A percentile compares a stretch with the other conserved stretches of the same genome.
Evolutionary conservation across 2,797 vertebrate genomes (phyloP).

Genomic region (Smutsia gigantea): DNA sequence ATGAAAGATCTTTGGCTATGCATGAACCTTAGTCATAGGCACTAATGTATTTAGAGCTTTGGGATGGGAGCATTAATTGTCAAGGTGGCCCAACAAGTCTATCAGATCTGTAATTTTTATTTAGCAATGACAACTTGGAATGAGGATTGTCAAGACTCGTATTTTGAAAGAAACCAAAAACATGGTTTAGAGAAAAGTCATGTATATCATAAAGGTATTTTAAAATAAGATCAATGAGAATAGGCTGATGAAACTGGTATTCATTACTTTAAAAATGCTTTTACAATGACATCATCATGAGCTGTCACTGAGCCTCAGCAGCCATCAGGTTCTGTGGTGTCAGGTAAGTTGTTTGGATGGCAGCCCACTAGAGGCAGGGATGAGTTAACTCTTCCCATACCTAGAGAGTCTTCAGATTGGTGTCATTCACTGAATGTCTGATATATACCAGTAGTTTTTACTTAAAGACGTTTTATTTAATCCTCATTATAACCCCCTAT

Average conservation of each 20-base stretch:
- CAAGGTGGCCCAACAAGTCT: neutral
- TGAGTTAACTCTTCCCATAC: neutral
- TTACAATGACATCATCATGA: no score
- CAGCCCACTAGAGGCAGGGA: neutral
- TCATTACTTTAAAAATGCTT: constrained; percentile 12
- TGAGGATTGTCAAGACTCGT: neutral
- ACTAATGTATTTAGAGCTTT: neutral
- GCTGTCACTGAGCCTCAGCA: neutral
- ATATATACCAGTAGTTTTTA: neutral
- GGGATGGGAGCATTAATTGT: neutral
- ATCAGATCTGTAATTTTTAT: constrained; percentile 41
- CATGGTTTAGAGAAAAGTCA: neutral
- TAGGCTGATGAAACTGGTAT: constrained; percentile 3
- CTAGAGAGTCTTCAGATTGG: constrained; percentile 20
- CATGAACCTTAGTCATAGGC: neutral
- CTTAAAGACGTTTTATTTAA: neutral
- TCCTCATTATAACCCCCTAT: neutral
- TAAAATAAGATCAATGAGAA: constrained; percentile 20
- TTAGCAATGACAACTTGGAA: constrained; percentile 11
- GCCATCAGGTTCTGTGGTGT: neutral
- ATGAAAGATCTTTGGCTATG: constrained; percentile 7
- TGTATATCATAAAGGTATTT: constrained; percentile 19
- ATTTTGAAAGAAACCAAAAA: constrained; percentile 55
- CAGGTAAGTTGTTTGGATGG: neutral
- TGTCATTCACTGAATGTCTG: neutral